Conservation (phyloP, 2,797 vertebrate species). For the Paramormyrops hopkinsi region DNA sequence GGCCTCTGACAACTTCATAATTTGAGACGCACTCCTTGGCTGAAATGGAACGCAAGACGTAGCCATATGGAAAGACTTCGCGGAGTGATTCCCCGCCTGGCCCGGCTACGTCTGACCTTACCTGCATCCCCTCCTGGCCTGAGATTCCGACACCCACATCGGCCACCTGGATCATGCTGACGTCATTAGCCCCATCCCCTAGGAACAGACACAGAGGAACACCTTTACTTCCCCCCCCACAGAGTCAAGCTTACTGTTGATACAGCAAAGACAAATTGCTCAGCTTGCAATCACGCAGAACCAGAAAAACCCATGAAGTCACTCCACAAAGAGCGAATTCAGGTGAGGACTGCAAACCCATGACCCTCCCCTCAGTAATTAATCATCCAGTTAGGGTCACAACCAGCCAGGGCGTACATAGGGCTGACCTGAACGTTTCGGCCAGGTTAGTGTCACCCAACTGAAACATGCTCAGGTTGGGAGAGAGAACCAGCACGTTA, state of each 20-base stretch:
- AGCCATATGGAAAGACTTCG: not conserved
- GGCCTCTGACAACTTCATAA: constrained; percentile 16
- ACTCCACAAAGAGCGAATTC: not conserved
- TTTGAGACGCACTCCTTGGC: constrained; percentile 18
- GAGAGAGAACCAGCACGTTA: not conserved
- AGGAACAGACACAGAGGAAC: constrained; percentile 38
- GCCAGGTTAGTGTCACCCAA: not conserved
- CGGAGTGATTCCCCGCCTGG: not conserved
- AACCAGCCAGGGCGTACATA: not conserved
- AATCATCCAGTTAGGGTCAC: not conserved
- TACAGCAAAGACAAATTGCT: constrained; percentile 45
- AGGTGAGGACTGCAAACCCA: not conserved
- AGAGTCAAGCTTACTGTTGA: constrained; percentile 34
- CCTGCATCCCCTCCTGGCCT: constrained; percentile 98
- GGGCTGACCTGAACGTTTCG: not conserved
- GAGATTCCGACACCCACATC: constrained; percentile 96
- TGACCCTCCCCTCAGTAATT: not conserved
- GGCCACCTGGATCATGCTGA: constrained; percentile 98
- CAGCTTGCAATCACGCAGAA: constrained; percentile 19
- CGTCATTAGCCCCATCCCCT: constrained; percentile 98
- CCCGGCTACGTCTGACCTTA: constrained; percentile 44
- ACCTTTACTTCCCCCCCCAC: not conserved
- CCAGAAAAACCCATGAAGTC: not conserved
- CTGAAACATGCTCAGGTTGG: not conserved
- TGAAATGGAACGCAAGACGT: not conserved